Conservation (phyloP, 2,113 vertebrate species). For the Alosa alosa region DNA sequence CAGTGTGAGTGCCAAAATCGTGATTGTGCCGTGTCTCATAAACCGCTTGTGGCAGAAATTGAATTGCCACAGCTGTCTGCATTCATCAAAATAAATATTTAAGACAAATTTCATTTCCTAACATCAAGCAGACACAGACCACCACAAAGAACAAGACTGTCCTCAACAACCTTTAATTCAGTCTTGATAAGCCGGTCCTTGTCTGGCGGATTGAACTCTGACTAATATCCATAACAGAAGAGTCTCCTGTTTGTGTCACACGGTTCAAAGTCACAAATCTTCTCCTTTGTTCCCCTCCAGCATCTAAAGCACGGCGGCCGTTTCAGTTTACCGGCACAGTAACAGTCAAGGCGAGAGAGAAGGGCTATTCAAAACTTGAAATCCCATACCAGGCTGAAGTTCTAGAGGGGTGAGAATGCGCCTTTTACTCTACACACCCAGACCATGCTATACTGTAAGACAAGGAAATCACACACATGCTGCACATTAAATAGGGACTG, state of each 20-base stretch:
- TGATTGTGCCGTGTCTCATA: background rate
- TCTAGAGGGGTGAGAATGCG: conserved; percentile 87
- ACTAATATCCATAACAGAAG: background rate
- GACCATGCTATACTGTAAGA: too few relatives aligned
- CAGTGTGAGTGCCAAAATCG: background rate
- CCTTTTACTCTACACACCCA: background rate
- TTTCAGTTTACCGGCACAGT: conserved; percentile 96
- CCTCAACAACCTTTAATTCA: background rate
- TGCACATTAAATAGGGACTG: background rate
- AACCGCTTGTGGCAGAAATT: background rate
- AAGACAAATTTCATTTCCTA: background rate
- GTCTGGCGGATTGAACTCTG: background rate
- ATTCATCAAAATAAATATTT: background rate
- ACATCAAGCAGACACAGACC: background rate
- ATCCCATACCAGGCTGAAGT: conserved; percentile 98
- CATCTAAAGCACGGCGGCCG: conserved; percentile 90
- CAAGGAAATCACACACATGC: background rate
- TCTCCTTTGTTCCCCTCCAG: conserved; percentile 65
- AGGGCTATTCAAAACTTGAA: conserved; percentile 98
- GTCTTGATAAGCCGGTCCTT: background rate
- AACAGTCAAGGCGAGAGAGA: conserved; percentile 98
- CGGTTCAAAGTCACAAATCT: background rate
- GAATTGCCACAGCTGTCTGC: background rate
- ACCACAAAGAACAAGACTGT: background rate
- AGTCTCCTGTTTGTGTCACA: background rate